These are phyloP conservation scores for Bothrops jararaca DNA, from an alignment of 2,113 vertebrate species.

Conservation along the genomic window DNA sequence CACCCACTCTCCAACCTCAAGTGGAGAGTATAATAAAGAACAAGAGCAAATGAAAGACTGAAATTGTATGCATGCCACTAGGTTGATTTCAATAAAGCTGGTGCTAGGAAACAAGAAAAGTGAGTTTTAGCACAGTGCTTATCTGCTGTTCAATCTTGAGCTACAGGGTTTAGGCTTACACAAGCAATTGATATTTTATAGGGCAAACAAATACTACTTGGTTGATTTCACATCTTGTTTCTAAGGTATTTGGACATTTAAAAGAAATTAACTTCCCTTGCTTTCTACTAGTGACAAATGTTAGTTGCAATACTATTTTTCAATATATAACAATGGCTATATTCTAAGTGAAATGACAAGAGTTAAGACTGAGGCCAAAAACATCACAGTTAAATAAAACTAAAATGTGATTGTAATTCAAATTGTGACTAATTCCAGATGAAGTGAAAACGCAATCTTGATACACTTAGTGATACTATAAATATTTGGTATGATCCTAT, in stretches of 20 bases:
- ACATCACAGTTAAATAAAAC: constrained; percentile 42
- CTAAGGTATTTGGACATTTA: constrained; percentile 47
- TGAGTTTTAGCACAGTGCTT: constrained; percentile 47
- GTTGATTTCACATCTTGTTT: constrained; percentile 46
- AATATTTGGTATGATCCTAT: neutral
- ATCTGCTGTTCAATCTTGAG: constrained; percentile 49
- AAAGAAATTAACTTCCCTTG: constrained; percentile 41
- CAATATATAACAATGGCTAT: constrained; percentile 24
- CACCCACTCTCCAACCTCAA: neutral
- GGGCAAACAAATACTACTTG: constrained; percentile 45
- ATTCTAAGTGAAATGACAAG: constrained; percentile 28
- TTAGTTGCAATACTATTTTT: constrained; percentile 43
- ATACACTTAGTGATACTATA: neutral
- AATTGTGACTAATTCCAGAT: constrained; percentile 57
- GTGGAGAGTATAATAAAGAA: neutral
- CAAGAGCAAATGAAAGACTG: constrained; percentile 11
- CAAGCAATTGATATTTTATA: constrained; percentile 47
- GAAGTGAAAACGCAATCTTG: constrained; percentile 20
- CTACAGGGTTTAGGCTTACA: constrained; percentile 28
- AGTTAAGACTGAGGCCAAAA: constrained; percentile 41
- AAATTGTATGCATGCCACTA: neutral
- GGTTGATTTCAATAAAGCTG: constrained; percentile 49
- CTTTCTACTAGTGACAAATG: constrained; percentile 29
- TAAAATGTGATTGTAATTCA: constrained; percentile 25
- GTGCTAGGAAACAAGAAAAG: constrained; percentile 45